These are phyloP conservation scores for Maniola jurtina DNA, from an alignment of 1,140 invertebrate genomes.

Conservation along the genomic window DNA sequence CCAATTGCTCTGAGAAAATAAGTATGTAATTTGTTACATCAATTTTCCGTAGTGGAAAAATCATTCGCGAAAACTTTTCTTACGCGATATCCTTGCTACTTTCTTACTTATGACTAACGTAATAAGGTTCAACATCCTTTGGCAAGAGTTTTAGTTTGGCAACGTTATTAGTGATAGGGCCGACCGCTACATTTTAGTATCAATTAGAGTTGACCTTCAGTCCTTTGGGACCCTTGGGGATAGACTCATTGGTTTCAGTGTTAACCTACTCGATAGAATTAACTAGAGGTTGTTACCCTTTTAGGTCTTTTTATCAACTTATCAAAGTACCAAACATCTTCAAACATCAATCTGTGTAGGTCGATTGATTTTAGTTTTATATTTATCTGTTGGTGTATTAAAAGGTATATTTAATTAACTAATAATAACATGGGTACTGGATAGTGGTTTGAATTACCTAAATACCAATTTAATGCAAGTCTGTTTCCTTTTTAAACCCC, in stretches of 20 bases:
- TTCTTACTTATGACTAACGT: neutral
- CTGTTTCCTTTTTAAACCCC: too few relatives aligned
- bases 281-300: neutral
- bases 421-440: too few relatives aligned
- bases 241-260: neutral
- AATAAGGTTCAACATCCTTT: neutral
- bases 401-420: too few relatives aligned
- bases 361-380: too few relatives aligned
- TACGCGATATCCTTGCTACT: neutral
- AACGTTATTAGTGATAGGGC: slow-evolving; percentile 4
- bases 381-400: too few relatives aligned
- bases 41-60: neutral
- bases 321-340: too few relatives aligned
- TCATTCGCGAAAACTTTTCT: neutral
- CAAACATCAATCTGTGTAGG: too few relatives aligned
- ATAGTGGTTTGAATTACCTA: too few relatives aligned
- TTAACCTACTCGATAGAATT: neutral
- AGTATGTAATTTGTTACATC: slow-evolving; percentile 6
- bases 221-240: neutral
- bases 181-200: slow-evolving; percentile 7
- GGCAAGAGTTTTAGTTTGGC: neutral
- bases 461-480: too few relatives aligned
- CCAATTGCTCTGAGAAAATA: neutral
- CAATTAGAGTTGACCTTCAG: slow-evolving; percentile 9
- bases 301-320: too few relatives aligned